Evolutionary conservation across 2,888 invertebrate species (phyloP), one percentile per base, ranked within the genome.

Genomic region (Aquatica leii): DNA sequence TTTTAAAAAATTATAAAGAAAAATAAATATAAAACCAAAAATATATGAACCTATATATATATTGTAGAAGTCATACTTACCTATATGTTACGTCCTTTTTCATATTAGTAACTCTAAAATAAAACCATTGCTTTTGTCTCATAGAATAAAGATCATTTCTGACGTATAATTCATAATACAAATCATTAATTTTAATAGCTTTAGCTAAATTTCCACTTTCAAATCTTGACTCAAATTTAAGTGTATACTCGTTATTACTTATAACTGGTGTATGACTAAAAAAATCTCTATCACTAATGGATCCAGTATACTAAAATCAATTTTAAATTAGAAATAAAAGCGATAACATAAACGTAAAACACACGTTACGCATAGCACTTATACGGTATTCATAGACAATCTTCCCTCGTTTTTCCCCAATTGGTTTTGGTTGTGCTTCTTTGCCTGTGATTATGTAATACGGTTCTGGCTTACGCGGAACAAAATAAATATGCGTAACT

Each of bases 121-220:
- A 97, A 82, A 93, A 97, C 97, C 97, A 97, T 82, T 97, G 97
- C 83, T 93, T 94, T 77, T 97, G 95, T 67, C 94, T 86, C 76
- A 91, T 93, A 6, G 94, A 94, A 76, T 94, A 94, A 65, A 95
- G 84, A 82, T 94, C 94, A 35, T 93, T 91, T 49, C 96, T 86
- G 62, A 97, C 84, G 81, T 95, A 92, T 51, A 97, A 84, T 82
- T 97, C 97, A 80, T 97, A 97, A 78, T 95, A 96, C 53, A 90
- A 90, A 66, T 92, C 90, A 15, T 95, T 95, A 69, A 95, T 92
- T 80, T 92, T 90, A 67, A 95, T 90, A 35, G 91, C 94, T 84
- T 94, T 95, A 18, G 93, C 93, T 69, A 97, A 84, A 81, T 97
- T 97, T 34, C 96, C 97, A 65, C 93, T 94, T 82, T 97, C 97